phyloP scores from a whole-genome alignment of 2,113 vertebrate genomes.

The Calidris pugnax region DNA sequence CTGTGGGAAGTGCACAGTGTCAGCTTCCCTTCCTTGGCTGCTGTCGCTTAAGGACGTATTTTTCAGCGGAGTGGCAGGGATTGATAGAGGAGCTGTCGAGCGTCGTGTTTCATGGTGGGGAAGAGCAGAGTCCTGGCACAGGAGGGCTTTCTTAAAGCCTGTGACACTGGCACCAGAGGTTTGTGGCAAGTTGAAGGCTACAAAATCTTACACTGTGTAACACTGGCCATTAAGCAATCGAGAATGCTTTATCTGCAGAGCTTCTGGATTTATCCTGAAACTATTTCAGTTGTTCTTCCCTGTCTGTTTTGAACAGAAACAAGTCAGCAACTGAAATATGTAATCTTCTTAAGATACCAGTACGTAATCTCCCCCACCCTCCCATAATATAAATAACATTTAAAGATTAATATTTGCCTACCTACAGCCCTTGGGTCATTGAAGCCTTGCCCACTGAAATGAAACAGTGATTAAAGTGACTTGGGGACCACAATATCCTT shows the following conservation, averaged over 20 bases:
- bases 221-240: rapidly evolving
- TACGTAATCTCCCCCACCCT: background rate
- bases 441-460: background rate
- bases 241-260: background rate
- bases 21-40: background rate
- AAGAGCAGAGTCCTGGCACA: background rate
- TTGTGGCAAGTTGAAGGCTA: background rate
- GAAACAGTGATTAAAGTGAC: background rate
- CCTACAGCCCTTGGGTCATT: background rate
- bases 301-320: background rate
- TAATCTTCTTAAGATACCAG: background rate
- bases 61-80: background rate
- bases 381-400: background rate
- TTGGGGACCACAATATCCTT: background rate
- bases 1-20: background rate
- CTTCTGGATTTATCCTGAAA: background rate
- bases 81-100: background rate
- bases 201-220: background rate
- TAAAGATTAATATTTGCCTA: background rate
- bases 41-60: background rate
- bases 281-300: background rate
- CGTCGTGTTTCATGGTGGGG: rapidly evolving
- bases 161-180: background rate
- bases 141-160: rapidly evolving
- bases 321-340: background rate